Evolutionary conservation across 2,797 vertebrate species (phyloP), one percentile per base, ranked within the genome.

Genomic region (Gouania willdenowi): DNA sequence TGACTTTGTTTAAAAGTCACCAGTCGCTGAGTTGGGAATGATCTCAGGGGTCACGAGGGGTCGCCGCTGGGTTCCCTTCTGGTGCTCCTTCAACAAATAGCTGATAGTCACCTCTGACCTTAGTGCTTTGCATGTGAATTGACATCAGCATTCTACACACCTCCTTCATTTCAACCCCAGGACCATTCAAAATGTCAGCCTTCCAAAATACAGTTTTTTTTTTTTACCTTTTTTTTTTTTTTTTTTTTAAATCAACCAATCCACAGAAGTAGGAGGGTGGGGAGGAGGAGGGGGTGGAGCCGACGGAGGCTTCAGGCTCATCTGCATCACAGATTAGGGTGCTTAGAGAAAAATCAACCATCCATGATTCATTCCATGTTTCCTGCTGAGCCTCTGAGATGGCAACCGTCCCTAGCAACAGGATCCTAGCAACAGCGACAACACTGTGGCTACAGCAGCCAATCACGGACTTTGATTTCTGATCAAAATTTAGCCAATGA

Each of bases 351-450:
- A 89, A 91, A 86, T 78, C 89, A 85, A 72, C 85, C 91, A 94
- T 94, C 92, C 93, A 94, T 95, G 93, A 95, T 96, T 95, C 93
- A 96, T 93, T 71, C 85, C 87, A 84, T 82, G 89, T 87, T 91
- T 93, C 92, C 91, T 87, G 87, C 89, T 51, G 87, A 89, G 87
- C 72, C 84, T 83, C 76, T 46, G 79, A 85, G 86, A 89, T 89
- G 68, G 88, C 84, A 79, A 68, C 69, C 81, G 71, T 87, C 93
- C n/a, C 82, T 96, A 92, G 94, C 93, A 95, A 95, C 92, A 81
- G 88, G 82, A 88, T 87, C 92, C 85, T 94, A 89, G 94, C 93
- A 96, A 95, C 92, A 77, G 88, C 87, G 76, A 83, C 65, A 65
- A 66, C 68, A 6, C 19, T 20, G 31, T 66, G 21, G 41, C 36